Percentiles rank a stretch among this genome's conserved stretches.
Evolutionary conservation across 2,888 invertebrate species (phyloP).

Genomic region (Eristalinus sepulchralis): DNA sequence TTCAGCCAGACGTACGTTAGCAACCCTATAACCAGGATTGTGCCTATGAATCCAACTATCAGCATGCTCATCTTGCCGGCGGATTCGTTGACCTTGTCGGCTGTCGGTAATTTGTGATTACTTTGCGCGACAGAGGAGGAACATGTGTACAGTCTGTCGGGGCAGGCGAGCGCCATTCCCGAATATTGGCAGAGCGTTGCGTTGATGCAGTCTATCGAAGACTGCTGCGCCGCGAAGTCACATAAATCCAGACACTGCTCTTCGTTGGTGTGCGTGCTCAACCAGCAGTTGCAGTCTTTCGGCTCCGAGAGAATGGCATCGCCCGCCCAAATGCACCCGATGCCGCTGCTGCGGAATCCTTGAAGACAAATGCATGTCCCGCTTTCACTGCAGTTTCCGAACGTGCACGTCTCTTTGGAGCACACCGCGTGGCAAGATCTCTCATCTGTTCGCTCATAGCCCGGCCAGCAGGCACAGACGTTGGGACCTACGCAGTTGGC

Average conservation of each 20-base stretch:
- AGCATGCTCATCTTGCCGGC: not conserved
- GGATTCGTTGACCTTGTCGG: not conserved
- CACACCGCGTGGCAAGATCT: slow-evolving; percentile 33
- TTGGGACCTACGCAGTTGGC: slow-evolving; percentile 75
- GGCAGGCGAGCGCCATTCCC: slow-evolving; percentile 33
- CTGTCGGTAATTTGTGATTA: not conserved
- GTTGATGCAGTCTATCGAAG: slow-evolving; percentile 14
- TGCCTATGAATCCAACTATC: not conserved
- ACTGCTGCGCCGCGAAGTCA: not conserved
- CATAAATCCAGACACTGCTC: slow-evolving; percentile 7
- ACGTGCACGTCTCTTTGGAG: slow-evolving; percentile 39
- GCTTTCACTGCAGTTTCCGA: slow-evolving; percentile 32
- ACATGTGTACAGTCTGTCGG: not conserved
- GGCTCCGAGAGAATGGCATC: slow-evolving; percentile 44
- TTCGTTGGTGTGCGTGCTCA: slow-evolving; percentile 21
- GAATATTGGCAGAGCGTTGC: slow-evolving; percentile 26
- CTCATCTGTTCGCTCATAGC: slow-evolving; percentile 73
- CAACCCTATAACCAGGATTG: not conserved
- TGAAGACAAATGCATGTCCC: slow-evolving; percentile 34
- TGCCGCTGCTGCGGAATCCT: slow-evolving; percentile 39
- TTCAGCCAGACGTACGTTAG: slow-evolving; percentile 11
- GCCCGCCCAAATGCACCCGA: slow-evolving; percentile 28
- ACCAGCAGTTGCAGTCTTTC: slow-evolving; percentile 51
- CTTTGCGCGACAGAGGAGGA: not conserved
- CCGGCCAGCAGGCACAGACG: slow-evolving; percentile 76